phyloP scores from a whole-genome alignment of 2,888 invertebrate species.

The Aplocera efformata region DNA sequence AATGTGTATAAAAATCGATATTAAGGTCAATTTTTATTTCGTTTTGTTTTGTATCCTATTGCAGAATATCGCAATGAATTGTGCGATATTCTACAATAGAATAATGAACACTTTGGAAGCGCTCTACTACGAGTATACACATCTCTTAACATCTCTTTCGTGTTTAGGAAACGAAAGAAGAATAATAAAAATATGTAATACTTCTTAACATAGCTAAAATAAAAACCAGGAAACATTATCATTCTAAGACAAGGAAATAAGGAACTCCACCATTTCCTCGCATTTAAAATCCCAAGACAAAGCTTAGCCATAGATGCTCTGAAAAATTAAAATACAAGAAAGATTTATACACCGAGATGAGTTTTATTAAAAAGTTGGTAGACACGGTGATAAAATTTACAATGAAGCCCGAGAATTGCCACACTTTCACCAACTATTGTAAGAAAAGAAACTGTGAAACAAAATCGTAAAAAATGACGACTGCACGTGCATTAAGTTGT shows the following conservation, averaged over 20 bases:
- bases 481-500: slow-evolving; percentile 7
- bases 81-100: too few relatives aligned
- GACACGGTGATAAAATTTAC: slow-evolving; percentile 24
- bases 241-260: slow-evolving; percentile 20
- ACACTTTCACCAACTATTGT: slow-evolving; percentile 27
- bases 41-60: too few relatives aligned
- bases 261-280: slow-evolving; percentile 26
- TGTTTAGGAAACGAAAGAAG: too few relatives aligned
- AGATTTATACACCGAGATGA: slow-evolving; percentile 14
- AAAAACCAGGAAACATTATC: slow-evolving; percentile 21
- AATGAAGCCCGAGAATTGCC: slow-evolving; percentile 26
- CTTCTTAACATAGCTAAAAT: too few relatives aligned
- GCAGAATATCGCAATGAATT: too few relatives aligned
- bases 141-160: too few relatives aligned
- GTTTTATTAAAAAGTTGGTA: slow-evolving; percentile 26
- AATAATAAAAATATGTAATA: too few relatives aligned
- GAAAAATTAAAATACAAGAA: slow-evolving; percentile 19
- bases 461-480: slow-evolving; percentile 18
- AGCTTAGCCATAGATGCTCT: slow-evolving; percentile 13
- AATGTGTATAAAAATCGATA: too few relatives aligned
- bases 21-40: too few relatives aligned
- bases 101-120: too few relatives aligned
- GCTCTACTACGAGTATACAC: too few relatives aligned
- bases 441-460: slow-evolving; percentile 22
- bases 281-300: slow-evolving; percentile 19